Base-by-base conservation (phyloP, 2,888 invertebrate species). In the Carterocephalus palaemon region DNA sequence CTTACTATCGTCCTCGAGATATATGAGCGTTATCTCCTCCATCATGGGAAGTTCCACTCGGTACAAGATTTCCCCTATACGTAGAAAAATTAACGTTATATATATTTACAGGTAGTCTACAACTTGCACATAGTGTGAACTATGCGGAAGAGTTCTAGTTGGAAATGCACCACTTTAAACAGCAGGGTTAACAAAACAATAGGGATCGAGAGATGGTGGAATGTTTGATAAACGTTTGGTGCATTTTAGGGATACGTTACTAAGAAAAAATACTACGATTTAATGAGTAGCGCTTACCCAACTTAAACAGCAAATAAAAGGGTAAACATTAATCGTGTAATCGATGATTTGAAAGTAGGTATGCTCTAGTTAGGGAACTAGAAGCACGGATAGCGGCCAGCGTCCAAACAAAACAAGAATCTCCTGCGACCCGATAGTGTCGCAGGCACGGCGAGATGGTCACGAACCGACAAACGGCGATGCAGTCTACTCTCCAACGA, bases 11-110 rank as follows among this genome's bases (percentile, higher is more conserved):
- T 94, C 93, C 92, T 94, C 94, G 93, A 94, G 92, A 93, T 94
- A 94, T 90, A 94, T 94, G 91, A 94, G 92, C 88, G 94, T 94
- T 89, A 94, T 93, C 92, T 94, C 94, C 92, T 94, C 94, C 94
- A 94, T 93, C 92, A 94, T 92, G 88, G 94, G 94, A 90, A 94
- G 93, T 92, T 94, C 93, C 92, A 94, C 94, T 90, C 94, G 93
- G 90, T 93, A 94, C 92, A 94, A 93, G 92, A 94, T 94, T 92
- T 94, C 94, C 89, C 92, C 92, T 88, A 88, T 79, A 88, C 84
- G 85, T 86, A 88, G 78, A 88, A 88, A 88, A 85, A 87, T 86
- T 81, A 80, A 80, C 78, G 86, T 88, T 88, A 86, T 75, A 81
- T 74, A 83, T 65, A 77, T 78, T 77, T 75, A 69, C 63, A 66